A percentile compares a stretch with the other conserved stretches of the same genome.
Conservation (phyloP, 1,140 invertebrate species). For the Colletes gigas region DNA sequence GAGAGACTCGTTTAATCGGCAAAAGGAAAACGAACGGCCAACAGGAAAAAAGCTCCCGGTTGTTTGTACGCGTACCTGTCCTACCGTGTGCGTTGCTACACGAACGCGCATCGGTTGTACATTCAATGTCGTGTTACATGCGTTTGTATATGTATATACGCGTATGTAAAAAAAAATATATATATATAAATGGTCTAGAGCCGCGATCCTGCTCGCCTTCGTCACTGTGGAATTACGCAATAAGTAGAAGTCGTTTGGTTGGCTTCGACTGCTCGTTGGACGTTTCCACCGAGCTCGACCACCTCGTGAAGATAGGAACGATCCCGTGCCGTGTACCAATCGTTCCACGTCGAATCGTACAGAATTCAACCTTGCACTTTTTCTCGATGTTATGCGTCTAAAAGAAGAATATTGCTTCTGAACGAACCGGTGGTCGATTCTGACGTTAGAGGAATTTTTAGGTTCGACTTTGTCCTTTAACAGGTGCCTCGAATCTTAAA, state of each 20-base stretch:
- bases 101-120: neutral
- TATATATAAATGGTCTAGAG: conserved; percentile 75
- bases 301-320: conserved; percentile 59
- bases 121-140: neutral
- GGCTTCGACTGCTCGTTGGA: conserved; percentile 67
- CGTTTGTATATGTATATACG: neutral
- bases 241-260: conserved; percentile 78
- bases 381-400: no score
- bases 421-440: no score
- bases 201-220: conserved; percentile 79
- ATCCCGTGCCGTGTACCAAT: neutral
- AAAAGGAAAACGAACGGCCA: conserved; percentile 43
- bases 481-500: no score
- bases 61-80: conserved; percentile 7
- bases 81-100: neutral
- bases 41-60: conserved; percentile 44
- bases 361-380: no score
- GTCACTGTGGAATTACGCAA: conserved; percentile 78
- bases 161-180: neutral
- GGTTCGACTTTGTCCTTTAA: no score
- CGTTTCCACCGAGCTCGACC: conserved; percentile 61
- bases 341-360: neutral
- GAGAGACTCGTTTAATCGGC: conserved; percentile 33
- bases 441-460: no score
- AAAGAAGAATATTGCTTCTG: no score